Evolutionary conservation across 2,113 vertebrate species (phyloP).

Genomic region (Microcebus tavaratra): DNA sequence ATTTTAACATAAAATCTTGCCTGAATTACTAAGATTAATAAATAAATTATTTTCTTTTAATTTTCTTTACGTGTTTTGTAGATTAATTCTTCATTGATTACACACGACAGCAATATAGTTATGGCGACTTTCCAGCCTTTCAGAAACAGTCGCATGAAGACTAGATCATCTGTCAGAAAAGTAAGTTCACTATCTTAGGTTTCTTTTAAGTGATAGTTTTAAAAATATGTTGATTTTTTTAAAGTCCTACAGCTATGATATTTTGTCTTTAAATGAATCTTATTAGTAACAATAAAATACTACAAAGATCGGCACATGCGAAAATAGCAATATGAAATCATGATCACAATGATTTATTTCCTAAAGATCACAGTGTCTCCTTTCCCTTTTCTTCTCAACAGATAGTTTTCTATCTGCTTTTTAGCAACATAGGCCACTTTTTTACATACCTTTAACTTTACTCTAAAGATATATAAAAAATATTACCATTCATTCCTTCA

Average conservation of each 20-base stretch:
- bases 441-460: background rate
- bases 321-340: background rate
- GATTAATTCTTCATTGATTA: conserved; percentile 46
- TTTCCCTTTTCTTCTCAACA: background rate
- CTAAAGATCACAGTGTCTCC: background rate
- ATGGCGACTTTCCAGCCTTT: conserved; percentile 91
- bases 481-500: background rate
- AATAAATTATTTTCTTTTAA: conserved; percentile 11
- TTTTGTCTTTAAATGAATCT: conserved; percentile 37
- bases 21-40: conserved; percentile 17
- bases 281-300: background rate
- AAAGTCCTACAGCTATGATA: background rate
- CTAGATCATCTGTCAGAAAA: conserved; percentile 90
- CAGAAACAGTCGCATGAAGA: conserved; percentile 86
- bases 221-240: background rate
- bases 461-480: background rate
- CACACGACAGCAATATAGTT: conserved; percentile 44
- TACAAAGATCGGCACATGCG: background rate
- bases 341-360: background rate
- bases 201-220: background rate
- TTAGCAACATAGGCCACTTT: background rate
- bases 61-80: conserved; percentile 75
- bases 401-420: background rate
- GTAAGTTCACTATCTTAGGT: conserved; percentile 73
- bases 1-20: conserved; percentile 48